These are phyloP conservation scores for Ranitomeya variabilis DNA, from an alignment of 2,113 vertebrate species.

Conservation along the genomic window DNA sequence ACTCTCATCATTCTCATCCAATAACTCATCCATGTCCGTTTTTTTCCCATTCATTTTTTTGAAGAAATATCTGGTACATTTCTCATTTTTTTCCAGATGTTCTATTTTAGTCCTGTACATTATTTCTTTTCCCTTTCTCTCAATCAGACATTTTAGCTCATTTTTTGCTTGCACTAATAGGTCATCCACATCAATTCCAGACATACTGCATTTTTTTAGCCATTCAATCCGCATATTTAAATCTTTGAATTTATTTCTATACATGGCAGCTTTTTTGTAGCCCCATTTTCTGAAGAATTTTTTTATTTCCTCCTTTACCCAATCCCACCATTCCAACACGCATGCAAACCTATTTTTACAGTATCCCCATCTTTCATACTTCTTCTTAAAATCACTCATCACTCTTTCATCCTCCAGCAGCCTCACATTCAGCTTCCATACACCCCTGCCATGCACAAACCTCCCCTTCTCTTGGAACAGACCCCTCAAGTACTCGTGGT, in stretches of 20 bases:
- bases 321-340: constrained; percentile 3
- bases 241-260: background rate
- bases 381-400: background rate
- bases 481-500: too few relatives aligned
- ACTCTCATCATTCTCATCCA: background rate
- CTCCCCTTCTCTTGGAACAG: too few relatives aligned
- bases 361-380: background rate
- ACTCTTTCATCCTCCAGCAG: background rate
- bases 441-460: background rate
- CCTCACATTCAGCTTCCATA: background rate
- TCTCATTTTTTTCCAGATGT: background rate
- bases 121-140: background rate
- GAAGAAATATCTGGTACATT: background rate
- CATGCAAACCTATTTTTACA: background rate
- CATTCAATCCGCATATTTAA: background rate
- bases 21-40: background rate
- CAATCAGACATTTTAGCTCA: background rate
- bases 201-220: background rate
- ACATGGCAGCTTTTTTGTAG: background rate
- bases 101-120: background rate
- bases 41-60: background rate
- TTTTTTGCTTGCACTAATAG: background rate
- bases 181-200: background rate
- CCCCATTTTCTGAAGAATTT: background rate
- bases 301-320: background rate